Evolutionary conservation across 2,797 vertebrate genomes (phyloP), one percentile per base, ranked within the genome.

Genomic region (Pipistrellus pygmaeus): DNA sequence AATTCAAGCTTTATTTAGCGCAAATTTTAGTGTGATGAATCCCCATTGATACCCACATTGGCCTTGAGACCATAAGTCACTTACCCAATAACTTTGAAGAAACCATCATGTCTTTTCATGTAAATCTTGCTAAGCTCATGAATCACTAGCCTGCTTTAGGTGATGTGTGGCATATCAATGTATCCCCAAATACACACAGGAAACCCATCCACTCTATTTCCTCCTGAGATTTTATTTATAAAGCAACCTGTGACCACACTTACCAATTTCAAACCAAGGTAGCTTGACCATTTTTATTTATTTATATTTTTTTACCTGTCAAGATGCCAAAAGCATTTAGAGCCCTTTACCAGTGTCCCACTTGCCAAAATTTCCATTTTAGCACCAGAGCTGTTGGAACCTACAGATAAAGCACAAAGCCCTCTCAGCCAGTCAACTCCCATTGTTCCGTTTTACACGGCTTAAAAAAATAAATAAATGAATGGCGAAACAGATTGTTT

Each of bases 271-370:
- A 84, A 85, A 86, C 53, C 75, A 92, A 90, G 68, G 88, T 95
- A 85, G 87, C 35, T 57, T 95, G 95, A 88, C 57, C 57, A 90
- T 93, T 95, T 95, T 86, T 60, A 92, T 85, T 53, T 73, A 44
- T 44, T 44, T 44, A 44, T 44, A 41, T 69, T 38, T 38, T 88
- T 86, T 13, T 2, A 53, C 38, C 80, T 95, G 92, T 97, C 96
- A 96, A 88, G 96, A 90, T 95, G 96, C 97, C 94, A 97, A 97
- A 97, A 97, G 81, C 95, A 76, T 98, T 97, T 97, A 97, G 95
- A 90, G 62, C 68, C 32, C 68, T 81, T 88, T 95, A 94, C 96
- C 73, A 93, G 88, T 25, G 89, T 91, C 95, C 41, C 81, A 77
- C 93, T 97, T 96, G 81, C 93, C 96, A 96, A 97, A 97, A 97